Conservation (phyloP, 2,113 vertebrate species). For the Eptesicus fuscus region DNA sequence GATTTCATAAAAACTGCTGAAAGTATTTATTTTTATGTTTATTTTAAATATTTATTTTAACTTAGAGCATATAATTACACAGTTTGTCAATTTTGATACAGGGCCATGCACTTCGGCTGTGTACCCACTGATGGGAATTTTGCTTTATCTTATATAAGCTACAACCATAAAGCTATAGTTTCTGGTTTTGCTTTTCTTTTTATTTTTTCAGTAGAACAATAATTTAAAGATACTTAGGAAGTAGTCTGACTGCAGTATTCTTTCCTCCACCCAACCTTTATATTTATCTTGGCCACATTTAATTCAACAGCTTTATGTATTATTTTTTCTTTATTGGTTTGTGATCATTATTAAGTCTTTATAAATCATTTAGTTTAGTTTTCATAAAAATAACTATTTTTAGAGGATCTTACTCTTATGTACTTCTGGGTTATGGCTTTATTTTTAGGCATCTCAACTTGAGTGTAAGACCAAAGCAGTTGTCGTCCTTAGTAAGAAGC, state of each 20-base stretch:
- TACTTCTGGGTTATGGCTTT: conserved; percentile 36
- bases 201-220: background rate
- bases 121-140: background rate
- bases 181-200: background rate
- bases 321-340: background rate
- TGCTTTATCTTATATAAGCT: background rate
- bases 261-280: background rate
- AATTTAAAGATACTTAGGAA: conserved; percentile 24
- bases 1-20: background rate
- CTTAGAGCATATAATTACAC: background rate
- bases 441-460: conserved; percentile 94
- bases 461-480: conserved; percentile 92
- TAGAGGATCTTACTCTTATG: background rate
- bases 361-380: conserved; percentile 6
- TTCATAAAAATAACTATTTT: conserved; percentile 25
- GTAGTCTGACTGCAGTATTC: background rate
- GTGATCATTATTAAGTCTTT: conserved; percentile 1
- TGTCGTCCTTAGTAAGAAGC: conserved; percentile 92
- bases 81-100: background rate
- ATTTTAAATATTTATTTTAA: conserved; percentile 11
- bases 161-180: background rate
- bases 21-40: background rate
- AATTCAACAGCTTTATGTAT: background rate
- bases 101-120: background rate
- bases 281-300: background rate